Evolutionary conservation across 2,113 vertebrate species (phyloP), one percentile per base, ranked within the genome.

Genomic region (Amblyornis subalaris): DNA sequence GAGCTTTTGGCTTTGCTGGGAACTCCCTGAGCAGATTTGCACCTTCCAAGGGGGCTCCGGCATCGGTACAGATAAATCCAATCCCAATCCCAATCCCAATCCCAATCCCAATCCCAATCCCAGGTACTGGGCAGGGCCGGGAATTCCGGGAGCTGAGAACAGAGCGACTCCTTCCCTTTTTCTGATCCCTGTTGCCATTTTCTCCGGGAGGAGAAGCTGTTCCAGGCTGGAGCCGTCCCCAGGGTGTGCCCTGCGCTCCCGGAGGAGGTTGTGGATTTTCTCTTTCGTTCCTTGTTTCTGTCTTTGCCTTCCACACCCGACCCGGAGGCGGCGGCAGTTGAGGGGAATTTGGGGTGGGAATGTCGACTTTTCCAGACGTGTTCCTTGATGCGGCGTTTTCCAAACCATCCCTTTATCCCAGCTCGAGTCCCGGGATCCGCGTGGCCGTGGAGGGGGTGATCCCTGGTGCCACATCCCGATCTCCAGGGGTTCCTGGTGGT

Each of bases 91-190:
- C 24, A 25, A 14, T 20, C 35, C 24, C 24, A 29, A 38, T 38
- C 36, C 36, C 10, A 38, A 7, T 29, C 38, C 33, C 50, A 42
- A 12, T 17, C 33, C 61, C 61, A 33, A 3, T 9, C 4, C 2
- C 15, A 29, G 73, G 82, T 42, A 47, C 84, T 14, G 83, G 91
- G 67, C 36, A 36, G 69, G 44, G 33, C 69, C 0, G 22, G 77
- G 24, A 89, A 31, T 61, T 54, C 77, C 42, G 8, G 31, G 31
- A 44, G 9, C 26, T 11, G 53, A 15, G 40, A 16, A 5, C 2
- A 4, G 24, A n/a, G 9, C 1, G 2, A 4, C 18, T 25, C 6
- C 26, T 17, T n/a, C 14, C 7, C 42, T 6, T 6, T 1, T 0
- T 21, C 17, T 40, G 8, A 2, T 10, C 25, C 60, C 20, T 3